Base-by-base conservation (phyloP, 2,797 vertebrate genomes). In the Tadarida brasiliensis region DNA sequence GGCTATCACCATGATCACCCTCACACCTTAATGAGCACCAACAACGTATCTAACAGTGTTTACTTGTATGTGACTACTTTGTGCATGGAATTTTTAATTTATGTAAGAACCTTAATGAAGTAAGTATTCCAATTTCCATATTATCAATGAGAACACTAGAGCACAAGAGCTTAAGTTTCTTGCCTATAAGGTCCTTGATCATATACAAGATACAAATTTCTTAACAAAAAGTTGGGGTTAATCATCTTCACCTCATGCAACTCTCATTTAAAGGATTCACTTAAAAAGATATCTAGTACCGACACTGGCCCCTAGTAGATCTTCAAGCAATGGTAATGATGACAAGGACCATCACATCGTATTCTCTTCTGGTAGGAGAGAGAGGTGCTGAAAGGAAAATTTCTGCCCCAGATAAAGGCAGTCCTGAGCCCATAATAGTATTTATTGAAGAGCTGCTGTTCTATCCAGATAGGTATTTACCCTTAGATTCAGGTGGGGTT, bases 1-100 rank as follows among this genome's bases (percentile, higher is more conserved):
- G 7, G 3, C 35, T 61, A 16, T 15, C 5, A 16, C 7, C 30
- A 51, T 22, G 7, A 30, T 24, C 24, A 68, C 0, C 2, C 3
- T 1, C 3, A 16, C 22, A 11, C 39, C 15, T 67, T 28, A 51
- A 61, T 5, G 33, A 89, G 0, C 19, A 91, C 17, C 26, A 65
- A 7, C 35, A 49, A 7, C 2, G 7, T 19, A 67, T 51, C 57
- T n/a, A n/a, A 49, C 12, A 71, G 5, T n/a, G 5, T 61, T 91
- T 85, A 54, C 8, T 61, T 30, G 30, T 19, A n/a, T 33, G 14
- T 61, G 39, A 33, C 39, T 70, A 22, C 20, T 35, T 35, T 71
- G 5, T 30, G 35, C 14, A 8, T 19, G 8, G 24, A 47, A 57
- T 4, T 56, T 70, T 90, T 51, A 91, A 82, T 68, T 84, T 28